Conservation (phyloP, 2,113 vertebrate genomes). For the Saguinus midas region DNA sequence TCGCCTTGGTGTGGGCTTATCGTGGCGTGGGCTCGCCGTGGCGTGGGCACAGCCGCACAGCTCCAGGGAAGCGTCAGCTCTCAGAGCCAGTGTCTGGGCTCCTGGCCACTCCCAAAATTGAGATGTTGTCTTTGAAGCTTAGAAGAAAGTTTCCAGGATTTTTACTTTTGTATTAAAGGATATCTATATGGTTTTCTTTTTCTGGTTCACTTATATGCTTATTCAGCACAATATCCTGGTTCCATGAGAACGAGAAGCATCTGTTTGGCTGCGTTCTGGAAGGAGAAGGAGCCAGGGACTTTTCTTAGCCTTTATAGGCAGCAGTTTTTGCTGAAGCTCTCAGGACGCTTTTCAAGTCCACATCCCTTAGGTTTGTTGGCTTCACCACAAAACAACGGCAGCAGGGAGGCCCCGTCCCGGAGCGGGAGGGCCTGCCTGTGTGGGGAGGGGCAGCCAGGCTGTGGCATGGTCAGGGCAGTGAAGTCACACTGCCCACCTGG, state of each 20-base stretch:
- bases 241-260: background rate
- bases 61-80: accelerated
- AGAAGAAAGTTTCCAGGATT: background rate
- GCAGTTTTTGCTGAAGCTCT: background rate
- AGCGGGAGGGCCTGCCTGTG: background rate
- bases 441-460: background rate
- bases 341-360: background rate
- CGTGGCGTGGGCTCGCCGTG: too few species aligned
- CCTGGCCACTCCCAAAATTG: background rate
- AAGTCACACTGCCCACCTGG: background rate
- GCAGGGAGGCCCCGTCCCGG: background rate
- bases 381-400: background rate
- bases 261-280: background rate
- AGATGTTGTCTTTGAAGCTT: background rate
- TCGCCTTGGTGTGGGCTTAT: too few species aligned
- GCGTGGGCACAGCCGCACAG: accelerated
- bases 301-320: background rate
- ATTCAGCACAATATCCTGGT: background rate
- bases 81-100: background rate
- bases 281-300: background rate
- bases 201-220: background rate
- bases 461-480: background rate
- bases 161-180: background rate
- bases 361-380: too few species aligned
- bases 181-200: background rate